Base-by-base conservation (phyloP, 2,797 vertebrate species). In the Tragelaphus oryx region DNA sequence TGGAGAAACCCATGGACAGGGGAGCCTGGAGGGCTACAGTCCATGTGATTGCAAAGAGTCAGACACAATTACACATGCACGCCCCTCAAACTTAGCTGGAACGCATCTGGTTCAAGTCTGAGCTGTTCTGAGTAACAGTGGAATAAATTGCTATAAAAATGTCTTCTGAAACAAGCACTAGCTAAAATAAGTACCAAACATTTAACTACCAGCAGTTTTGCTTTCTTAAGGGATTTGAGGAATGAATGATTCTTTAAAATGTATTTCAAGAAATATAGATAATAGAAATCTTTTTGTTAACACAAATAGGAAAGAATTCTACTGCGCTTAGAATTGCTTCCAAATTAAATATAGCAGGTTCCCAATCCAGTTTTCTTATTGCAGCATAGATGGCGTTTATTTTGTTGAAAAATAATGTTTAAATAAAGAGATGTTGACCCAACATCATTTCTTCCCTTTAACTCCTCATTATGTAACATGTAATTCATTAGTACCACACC, bases 241-340 rank as follows among this genome's bases (percentile, higher is more conserved):
- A 68, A 68, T 6, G 52, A 91, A 86, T 76, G 37, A 85, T 41
- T 86, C 37, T 75, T 89, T 89, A 92, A 95, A 91, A 93, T 76
- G 33, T 1, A 44, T 37, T 74, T 92, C 26, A 89, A 62, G 74
- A 91, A 86, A 92, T 46, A 20, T 54, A 26, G 33, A 68, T 22
- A 68, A 79, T 44, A 50, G 18, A 95, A 71, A 75, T 26, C 52
- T 44, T 75, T 81, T 28, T 18, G 28, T 87, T 80, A 94, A 65
- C 46, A 76, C 12, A 88, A 93, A 93, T 1, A 90, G 57, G 84
- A 94, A 95, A 76, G 18, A 30, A 74, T 46, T 87, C 44, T 65
- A 33, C 8, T 41, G 13, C 81, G n/a, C n/a, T 92, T 30, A 82
- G n/a, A 62, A 59, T 12, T 76, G 20, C 65, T 48, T 81, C 52